Conservation (phyloP, 2,113 vertebrate species). For the Notarius quadriscutis region DNA sequence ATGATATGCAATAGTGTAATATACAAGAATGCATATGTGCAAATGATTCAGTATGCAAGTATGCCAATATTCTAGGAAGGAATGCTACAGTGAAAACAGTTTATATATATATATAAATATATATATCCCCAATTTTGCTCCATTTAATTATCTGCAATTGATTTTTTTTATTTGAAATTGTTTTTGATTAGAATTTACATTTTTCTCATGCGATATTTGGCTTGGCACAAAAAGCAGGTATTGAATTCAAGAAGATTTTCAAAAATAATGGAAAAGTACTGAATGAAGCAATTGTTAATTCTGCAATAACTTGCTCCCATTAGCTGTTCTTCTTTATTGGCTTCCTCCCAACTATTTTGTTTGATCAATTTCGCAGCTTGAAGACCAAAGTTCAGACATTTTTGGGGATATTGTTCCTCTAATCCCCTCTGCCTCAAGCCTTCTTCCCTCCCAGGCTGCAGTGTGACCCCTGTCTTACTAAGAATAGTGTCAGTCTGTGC, state of each 20-base stretch:
- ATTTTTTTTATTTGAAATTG: neutral
- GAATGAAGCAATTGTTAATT: neutral
- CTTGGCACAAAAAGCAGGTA: neutral
- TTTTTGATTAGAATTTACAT: neutral
- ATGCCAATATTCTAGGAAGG: neutral
- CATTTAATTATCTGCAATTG: neutral
- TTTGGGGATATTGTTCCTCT: neutral
- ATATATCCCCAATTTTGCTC: neutral
- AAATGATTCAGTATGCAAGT: neutral
- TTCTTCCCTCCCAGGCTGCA: neutral
- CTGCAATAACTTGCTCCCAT: neutral
- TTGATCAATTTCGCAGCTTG: neutral
- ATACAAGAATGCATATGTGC: neutral
- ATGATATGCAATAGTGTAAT: neutral
- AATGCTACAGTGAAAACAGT: neutral
- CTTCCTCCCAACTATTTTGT: constrained; percentile 12
- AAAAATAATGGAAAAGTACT: neutral
- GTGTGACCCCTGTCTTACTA: neutral
- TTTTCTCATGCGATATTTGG: neutral
- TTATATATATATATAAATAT: too few species aligned
- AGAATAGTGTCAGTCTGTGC: constrained; percentile 14
- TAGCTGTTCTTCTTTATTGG: constrained; percentile 12
- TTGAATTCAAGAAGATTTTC: neutral
- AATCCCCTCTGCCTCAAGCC: neutral
- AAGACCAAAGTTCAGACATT: neutral